Evolutionary conservation across 1,140 invertebrate genomes (phyloP).

Genomic region (Tetraneura akinire): DNA sequence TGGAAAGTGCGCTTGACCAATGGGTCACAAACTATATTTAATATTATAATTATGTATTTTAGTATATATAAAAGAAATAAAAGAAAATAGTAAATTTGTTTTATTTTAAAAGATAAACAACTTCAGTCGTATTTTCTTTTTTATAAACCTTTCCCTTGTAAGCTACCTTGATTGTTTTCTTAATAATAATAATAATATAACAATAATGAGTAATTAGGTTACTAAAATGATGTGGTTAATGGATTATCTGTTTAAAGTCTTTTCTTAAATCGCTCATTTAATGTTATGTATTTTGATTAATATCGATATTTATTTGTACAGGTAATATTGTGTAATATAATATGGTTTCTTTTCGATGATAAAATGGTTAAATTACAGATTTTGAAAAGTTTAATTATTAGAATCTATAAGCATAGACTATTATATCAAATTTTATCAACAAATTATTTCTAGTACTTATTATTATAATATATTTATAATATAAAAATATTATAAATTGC

Average conservation of each 20-base stretch:
- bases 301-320: not conserved
- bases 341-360: not conserved
- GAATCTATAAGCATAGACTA: too few species aligned
- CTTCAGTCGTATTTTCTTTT: slow-evolving; percentile 47
- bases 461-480: too few species aligned
- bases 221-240: slow-evolving; percentile 10
- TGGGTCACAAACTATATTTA: slow-evolving; percentile 30
- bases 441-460: not conserved
- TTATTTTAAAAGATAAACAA: slow-evolving; percentile 40
- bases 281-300: not conserved
- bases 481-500: too few species aligned
- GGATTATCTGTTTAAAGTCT: not conserved
- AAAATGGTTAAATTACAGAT: not conserved
- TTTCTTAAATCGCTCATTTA: not conserved
- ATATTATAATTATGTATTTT: slow-evolving; percentile 41
- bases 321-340: not conserved
- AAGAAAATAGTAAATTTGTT: slow-evolving; percentile 45
- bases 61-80: slow-evolving; percentile 23
- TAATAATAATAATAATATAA: not conserved
- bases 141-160: slow-evolving; percentile 48
- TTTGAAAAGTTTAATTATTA: not conserved
- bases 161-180: slow-evolving; percentile 44
- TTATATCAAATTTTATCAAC: too few species aligned
- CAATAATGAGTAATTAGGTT: not conserved
- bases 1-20: not conserved